Percentiles rank a stretch among this genome's conserved stretches.
Conservation (phyloP, 2,797 vertebrate species). For the Nyctalus aviator region DNA sequence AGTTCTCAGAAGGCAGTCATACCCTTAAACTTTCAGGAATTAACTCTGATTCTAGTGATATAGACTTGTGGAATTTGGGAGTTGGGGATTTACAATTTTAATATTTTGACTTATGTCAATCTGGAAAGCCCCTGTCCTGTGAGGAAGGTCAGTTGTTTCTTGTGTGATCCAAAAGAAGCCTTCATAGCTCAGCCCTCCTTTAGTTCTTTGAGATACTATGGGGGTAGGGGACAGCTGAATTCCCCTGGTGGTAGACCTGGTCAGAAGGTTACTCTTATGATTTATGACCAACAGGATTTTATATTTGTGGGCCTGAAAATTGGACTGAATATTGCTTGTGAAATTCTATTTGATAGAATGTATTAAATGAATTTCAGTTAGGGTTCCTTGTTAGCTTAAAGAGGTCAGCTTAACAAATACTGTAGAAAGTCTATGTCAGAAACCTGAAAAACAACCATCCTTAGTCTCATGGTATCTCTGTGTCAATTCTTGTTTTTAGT, state of each 20-base stretch:
- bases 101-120: constrained; percentile 27
- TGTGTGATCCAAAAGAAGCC: constrained; percentile 13
- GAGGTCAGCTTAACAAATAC: neutral
- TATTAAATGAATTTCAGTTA: neutral
- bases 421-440: neutral
- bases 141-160: constrained; percentile 36
- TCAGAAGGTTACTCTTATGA: neutral
- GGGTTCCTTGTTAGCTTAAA: neutral
- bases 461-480: neutral
- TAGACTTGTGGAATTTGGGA: constrained; percentile 3
- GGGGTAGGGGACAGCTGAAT: neutral
- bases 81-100: constrained; percentile 3
- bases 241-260: neutral
- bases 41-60: constrained; percentile 19
- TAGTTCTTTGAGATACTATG: neutral
- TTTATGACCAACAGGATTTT: neutral
- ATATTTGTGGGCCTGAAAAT: neutral
- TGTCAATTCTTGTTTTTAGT: neutral
- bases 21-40: neutral
- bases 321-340: neutral
- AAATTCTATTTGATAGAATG: neutral
- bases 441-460: neutral
- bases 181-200: neutral
- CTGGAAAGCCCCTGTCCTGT: constrained; percentile 2
- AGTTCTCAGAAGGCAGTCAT: neutral